Evolutionary conservation across 1,140 invertebrate genomes (phyloP), one percentile per base, ranked within the genome.

Genomic region (Acromyrmex heyeri): DNA sequence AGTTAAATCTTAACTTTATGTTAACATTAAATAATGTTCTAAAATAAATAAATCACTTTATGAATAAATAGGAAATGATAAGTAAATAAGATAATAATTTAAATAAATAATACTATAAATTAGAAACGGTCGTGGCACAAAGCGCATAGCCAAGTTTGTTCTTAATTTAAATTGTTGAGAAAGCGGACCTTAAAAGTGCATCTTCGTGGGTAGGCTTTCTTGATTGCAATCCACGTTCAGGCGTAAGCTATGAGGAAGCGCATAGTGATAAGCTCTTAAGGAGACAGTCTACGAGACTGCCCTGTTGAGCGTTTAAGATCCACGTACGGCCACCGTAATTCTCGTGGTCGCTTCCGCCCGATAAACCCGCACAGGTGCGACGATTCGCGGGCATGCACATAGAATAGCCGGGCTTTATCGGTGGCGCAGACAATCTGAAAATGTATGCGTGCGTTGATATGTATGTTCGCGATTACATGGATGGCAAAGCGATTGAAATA

Each of bases 201-300:
- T 75, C 27, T 24, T 83, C 27, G 38, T 50, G 57, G 79, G 53
- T 79, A 38, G 53, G n/a, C 55, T 38, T 14, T 73, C 38, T 72
- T 27, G 53, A 73, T 82, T 57, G 55, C 67, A 24, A 70, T 59
- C 14, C 53, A 82, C 67, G 67, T 82, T 61, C 67, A 48, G 18
- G 21, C 62, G n/a, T 21, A 30, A 14, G 14, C 34, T 61, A 73
- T 7, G 65, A 73, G 67, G 79, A 82, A 82, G 38, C 38, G n/a
- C n/a, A 27, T 21, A 50, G n/a, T 69, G 88, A 89, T 89, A 89
- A 89, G 79, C 81, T 81, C 67, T 75, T 65, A 69, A 69, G 75
- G 77, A 69, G 38, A 53, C 79, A 78, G 79, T 87, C 55, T 77
- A 89, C 86, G 75, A 69, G 65, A 87, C 86, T 85, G 59, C 21